A percentile compares a stretch with the other conserved stretches of the same genome.
phyloP scores from a whole-genome alignment of 2,888 invertebrate species.

The Lysandra bellargus region DNA sequence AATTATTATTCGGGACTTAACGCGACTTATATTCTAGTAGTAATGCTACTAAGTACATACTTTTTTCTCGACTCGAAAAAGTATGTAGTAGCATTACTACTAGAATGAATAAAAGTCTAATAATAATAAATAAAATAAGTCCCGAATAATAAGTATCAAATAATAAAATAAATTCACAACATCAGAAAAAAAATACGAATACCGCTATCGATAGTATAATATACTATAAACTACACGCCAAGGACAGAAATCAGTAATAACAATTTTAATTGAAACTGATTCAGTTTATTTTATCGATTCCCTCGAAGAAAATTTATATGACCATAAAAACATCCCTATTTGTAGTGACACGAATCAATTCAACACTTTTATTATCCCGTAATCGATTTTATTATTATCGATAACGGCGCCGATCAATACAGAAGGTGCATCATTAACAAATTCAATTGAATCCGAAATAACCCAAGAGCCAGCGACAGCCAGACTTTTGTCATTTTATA shows the following conservation, averaged over 20 bases:
- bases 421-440: constrained; percentile 41
- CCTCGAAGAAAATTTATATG: background rate
- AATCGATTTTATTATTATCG: constrained; percentile 34
- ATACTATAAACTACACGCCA: background rate
- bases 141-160: too few species aligned
- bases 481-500: too few species aligned
- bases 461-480: too few species aligned
- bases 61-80: too few species aligned
- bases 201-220: background rate
- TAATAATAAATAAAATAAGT: too few species aligned
- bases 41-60: too few species aligned
- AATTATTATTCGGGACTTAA: too few species aligned
- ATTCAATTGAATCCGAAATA: constrained; percentile 35
- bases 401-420: constrained; percentile 36
- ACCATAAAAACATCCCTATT: constrained; percentile 12
- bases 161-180: background rate
- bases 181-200: background rate
- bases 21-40: too few species aligned
- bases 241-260: background rate
- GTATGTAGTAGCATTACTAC: too few species aligned
- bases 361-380: constrained; percentile 19
- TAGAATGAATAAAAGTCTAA: too few species aligned
- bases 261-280: background rate
- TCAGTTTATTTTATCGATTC: background rate
- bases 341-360: constrained; percentile 21